Conservation (phyloP, 92 coral and sea anemone species). For the Bergia sp. region DNA sequence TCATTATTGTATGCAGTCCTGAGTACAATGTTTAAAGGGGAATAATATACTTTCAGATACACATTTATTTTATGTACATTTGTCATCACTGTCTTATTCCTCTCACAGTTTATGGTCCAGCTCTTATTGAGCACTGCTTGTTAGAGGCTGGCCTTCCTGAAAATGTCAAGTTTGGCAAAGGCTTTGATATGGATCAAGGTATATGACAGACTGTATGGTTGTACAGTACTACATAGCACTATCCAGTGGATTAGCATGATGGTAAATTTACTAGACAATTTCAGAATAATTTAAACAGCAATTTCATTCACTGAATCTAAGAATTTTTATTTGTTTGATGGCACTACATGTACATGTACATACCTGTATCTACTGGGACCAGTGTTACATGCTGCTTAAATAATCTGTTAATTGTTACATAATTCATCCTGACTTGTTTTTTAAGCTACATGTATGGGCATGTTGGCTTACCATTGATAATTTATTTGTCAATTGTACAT, state of each 20-base stretch:
- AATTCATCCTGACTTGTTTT: too few relatives aligned
- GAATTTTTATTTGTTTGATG: too few relatives aligned
- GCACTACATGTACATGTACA: too few relatives aligned
- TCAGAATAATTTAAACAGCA: not conserved
- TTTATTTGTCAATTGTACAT: too few relatives aligned
- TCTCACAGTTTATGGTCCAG: constrained; percentile 88
- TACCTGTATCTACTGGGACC: too few relatives aligned
- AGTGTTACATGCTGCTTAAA: too few relatives aligned
- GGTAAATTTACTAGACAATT: not conserved
- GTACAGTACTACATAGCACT: not conserved
- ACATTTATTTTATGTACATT: too few relatives aligned
- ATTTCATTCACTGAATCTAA: not conserved
- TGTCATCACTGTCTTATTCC: not conserved
- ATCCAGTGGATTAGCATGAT: not conserved
- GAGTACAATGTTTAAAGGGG: too few relatives aligned
- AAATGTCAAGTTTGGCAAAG: constrained; percentile 73
- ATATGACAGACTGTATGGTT: not conserved
- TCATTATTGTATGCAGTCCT: too few relatives aligned
- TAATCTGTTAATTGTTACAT: too few relatives aligned
- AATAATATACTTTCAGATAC: not conserved
- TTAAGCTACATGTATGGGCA: too few relatives aligned
- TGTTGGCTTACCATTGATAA: too few relatives aligned
- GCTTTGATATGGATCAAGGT: constrained; percentile 71
- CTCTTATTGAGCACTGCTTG: constrained; percentile 89
- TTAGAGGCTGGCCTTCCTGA: constrained; percentile 75